These are phyloP conservation scores for Spicauda simplicius DNA, from an alignment of 2,888 invertebrate genomes.

Conservation along the genomic window DNA sequence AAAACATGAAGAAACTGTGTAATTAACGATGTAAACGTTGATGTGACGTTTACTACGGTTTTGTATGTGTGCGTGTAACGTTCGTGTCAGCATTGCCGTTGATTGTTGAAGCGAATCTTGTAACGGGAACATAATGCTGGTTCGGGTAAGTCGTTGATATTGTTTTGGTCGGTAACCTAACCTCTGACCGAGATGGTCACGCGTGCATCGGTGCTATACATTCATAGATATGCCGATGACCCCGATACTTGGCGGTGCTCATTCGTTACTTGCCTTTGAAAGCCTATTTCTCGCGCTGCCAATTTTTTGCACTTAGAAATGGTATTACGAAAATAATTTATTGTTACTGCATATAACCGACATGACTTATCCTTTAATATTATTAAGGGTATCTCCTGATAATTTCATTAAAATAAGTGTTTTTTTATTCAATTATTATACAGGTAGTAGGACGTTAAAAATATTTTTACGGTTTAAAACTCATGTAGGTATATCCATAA, in stretches of 20 bases:
- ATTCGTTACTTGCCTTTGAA: conserved; percentile 59
- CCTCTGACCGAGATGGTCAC: conserved; percentile 51
- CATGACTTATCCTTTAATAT: not conserved
- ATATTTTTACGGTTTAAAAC: too few relatives aligned
- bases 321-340: not conserved
- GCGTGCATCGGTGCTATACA: conserved; percentile 54
- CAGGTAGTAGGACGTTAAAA: too few relatives aligned
- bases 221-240: conserved; percentile 57
- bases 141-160: conserved; percentile 64
- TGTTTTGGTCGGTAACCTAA: conserved; percentile 43
- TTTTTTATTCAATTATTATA: too few relatives aligned
- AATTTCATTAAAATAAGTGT: too few relatives aligned
- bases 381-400: not conserved
- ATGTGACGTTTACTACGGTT: conserved; percentile 80
- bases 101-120: conserved; percentile 80
- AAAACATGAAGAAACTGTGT: conserved; percentile 68
- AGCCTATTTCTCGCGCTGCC: conserved; percentile 57
- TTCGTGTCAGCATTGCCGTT: conserved; percentile 76
- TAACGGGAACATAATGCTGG: conserved; percentile 77
- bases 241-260: conserved; percentile 62
- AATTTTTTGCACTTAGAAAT: conserved; percentile 51
- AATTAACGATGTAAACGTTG: conserved; percentile 79
- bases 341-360: not conserved
- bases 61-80: conserved; percentile 73
- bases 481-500: too few relatives aligned